A percentile compares a stretch with the other conserved stretches of the same genome.
phyloP scores from a whole-genome alignment of 1,140 invertebrate genomes.

The Fopius arisanus region DNA sequence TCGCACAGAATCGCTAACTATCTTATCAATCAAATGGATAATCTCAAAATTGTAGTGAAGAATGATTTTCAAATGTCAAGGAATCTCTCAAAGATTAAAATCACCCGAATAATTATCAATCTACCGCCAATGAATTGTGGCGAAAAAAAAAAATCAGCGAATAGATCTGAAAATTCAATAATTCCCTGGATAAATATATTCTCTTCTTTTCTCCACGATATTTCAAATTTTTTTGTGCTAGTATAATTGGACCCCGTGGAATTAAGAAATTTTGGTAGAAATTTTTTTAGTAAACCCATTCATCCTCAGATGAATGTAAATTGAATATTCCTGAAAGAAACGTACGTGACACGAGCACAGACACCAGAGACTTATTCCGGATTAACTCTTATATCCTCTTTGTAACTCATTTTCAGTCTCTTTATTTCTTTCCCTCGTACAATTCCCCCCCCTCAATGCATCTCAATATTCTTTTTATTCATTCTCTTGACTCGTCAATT shows the following conservation, averaged over 20 bases:
- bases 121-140: too few species aligned
- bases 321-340: slow-evolving; percentile 12
- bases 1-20: not conserved
- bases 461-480: not conserved
- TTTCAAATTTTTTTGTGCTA: too few species aligned
- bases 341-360: slow-evolving; percentile 23
- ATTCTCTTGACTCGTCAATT: slow-evolving; percentile 6
- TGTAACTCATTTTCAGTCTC: slow-evolving; percentile 24
- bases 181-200: too few species aligned
- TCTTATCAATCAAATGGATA: not conserved
- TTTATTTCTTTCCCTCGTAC: slow-evolving; percentile 6
- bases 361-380: slow-evolving; percentile 19
- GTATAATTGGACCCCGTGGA: too few species aligned
- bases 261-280: too few species aligned
- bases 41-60: not conserved
- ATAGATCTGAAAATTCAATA: too few species aligned
- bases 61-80: not conserved
- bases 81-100: not conserved
- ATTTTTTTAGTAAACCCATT: too few species aligned
- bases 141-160: too few species aligned
- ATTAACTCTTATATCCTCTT: slow-evolving; percentile 28
- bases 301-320: not conserved
- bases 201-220: too few species aligned
- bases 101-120: not conserved
- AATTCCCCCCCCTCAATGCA: slow-evolving; percentile 9